Evolutionary conservation across 2,888 invertebrate genomes (phyloP), one percentile per base, ranked within the genome.

Genomic region (Phengaris arion): DNA sequence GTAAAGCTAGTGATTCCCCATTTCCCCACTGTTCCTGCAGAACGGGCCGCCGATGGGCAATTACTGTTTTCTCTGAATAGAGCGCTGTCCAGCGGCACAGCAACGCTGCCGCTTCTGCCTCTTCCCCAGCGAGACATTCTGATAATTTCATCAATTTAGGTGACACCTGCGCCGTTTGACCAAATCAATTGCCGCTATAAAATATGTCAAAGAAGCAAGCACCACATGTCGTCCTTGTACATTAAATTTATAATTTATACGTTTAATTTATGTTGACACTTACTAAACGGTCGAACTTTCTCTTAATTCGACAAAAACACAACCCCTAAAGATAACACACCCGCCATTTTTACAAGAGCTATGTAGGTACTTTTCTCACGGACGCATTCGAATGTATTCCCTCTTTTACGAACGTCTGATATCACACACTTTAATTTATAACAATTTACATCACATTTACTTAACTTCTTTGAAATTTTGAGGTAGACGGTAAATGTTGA

Each of bases 1-100:
- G 98, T 98, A 89, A 98, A 98, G 79, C 98, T 98, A 84, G 98
- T 98, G 88, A 97, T 97, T 81, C 98, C 98, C 98, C 98, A 98
- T 94, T 98, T 97, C 81, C 98, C 98, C 81, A 98, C 96, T 54
- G 97, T 97, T 79, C 98, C 98, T 81, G 98, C 97, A 52, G 98
- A 98, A 81, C 97, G 96, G 74, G 98, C 97, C 76, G 98, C 98
- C 75, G 97, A 96, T 9, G 98, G 98, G 83, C 97, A 96, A 88
- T 97, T 98, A 86, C 96, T 97, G 87, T 97, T 97, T 87, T 97
- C 95, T 84, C 95, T 94, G 86, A 95, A 94, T 77, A 95, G 91
- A 80, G 95, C 94, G 84, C 95, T 94, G 83, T 95, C 95, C 89
- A 95, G 89, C 82, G 95, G 95, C 84, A 94, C 94, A 81, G 95